Base-by-base conservation (phyloP, 2,113 vertebrate species). In the Rhabdomys dilectus region DNA sequence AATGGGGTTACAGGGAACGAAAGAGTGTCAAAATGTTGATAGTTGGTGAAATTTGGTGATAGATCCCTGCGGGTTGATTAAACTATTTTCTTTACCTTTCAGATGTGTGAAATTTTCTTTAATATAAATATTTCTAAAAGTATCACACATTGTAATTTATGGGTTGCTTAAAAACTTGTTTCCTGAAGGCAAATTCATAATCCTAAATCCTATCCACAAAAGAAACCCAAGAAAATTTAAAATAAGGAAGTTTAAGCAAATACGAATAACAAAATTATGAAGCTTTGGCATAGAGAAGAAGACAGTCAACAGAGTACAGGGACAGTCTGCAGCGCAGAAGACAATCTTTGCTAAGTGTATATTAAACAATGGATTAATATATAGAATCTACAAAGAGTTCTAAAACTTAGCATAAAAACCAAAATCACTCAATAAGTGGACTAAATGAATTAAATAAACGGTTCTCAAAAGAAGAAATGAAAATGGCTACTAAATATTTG, bases 111-210 rank as follows among this genome's bases (percentile, higher is more conserved):
- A 85, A 80, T 77, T 94, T 42, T 68, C 58, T 34, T 88, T 72
- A 75, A 81, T 21, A 80, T 36, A 80, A 94, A 91, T 88, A 62
- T 1, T 80, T 93, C 72, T 62, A 34, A 85, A 94, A 93, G 56
- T 39, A 91, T 17, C 24, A 56, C 62, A 91, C 53, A 91, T 68
- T 76, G 85, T 75, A 94, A 88, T 5, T 84, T 92, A 70, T 64
- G 3, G 26, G 21, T 85, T 88, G 45, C n/a, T 92, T 91, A 60
- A 94, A 89, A 96, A 73, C 24, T 3, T 91, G 48, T 88, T 95
- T 91, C 56, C 26, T 81, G 60, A 36, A 80, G 68, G 39, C 53
- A 92, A 88, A 82, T 87, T 93, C 39, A 70, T 85, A 95, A 87
- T 75, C 42, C 45, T 80, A 66, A 80, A 53, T 68, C 22, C 15